Conservation (phyloP, 2,888 invertebrate species). For the Ariolimax columbianus region DNA sequence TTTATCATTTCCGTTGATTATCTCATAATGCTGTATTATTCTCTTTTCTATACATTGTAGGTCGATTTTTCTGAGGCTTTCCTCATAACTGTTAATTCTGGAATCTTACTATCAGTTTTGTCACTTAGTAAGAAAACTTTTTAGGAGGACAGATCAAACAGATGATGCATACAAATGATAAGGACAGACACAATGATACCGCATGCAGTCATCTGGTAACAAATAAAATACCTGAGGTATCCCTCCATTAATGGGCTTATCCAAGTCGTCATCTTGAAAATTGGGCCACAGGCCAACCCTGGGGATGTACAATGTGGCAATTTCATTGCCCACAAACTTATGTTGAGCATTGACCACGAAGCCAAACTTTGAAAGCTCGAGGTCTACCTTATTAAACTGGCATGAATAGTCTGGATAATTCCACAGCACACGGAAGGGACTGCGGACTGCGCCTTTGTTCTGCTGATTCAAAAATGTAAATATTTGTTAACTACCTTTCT, state of each 20-base stretch:
- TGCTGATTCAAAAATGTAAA: not conserved
- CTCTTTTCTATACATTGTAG: too few relatives aligned
- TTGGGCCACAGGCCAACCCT: not conserved
- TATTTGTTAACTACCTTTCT: too few relatives aligned
- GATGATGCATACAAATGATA: too few relatives aligned
- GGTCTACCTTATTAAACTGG: not conserved
- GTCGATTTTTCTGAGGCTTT: too few relatives aligned
- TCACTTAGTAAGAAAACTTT: too few relatives aligned
- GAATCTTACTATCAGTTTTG: too few relatives aligned
- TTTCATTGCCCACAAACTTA: not conserved
- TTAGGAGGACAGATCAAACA: too few relatives aligned
- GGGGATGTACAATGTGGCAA: not conserved
- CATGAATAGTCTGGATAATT: constrained; percentile 4
- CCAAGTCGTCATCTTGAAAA: not conserved
- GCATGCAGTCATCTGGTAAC: too few relatives aligned
- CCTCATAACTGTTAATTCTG: too few relatives aligned
- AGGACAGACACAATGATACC: too few relatives aligned
- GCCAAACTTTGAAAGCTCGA: not conserved
- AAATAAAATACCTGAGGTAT: constrained; percentile 29
- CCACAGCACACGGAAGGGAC: constrained; percentile 13
- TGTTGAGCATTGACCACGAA: not conserved
- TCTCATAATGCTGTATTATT: too few relatives aligned
- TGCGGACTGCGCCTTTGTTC: not conserved
- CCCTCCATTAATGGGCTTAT: not conserved
- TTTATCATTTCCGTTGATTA: too few relatives aligned